Evolutionary conservation across 2,797 vertebrate species (phyloP).

Genomic region (Heteromormyrus szaboi): DNA sequence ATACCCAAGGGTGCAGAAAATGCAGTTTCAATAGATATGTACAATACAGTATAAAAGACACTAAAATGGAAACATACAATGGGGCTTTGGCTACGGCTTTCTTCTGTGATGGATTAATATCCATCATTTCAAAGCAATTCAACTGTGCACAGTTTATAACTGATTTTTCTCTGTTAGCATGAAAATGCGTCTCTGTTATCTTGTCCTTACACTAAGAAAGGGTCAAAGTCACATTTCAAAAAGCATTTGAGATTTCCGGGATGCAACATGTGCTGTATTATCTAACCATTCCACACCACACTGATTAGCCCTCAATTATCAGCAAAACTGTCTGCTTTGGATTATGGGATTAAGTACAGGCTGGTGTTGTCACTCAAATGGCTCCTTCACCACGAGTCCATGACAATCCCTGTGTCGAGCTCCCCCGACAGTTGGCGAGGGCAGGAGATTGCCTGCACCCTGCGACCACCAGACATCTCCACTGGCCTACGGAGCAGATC

Average conservation of each 20-base stretch:
- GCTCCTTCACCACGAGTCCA: not conserved
- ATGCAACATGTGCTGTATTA: not conserved
- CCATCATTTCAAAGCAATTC: not conserved
- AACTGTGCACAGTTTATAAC: not conserved
- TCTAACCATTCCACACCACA: not conserved
- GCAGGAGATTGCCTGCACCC: not conserved
- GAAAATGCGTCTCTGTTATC: not conserved
- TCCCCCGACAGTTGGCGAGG: not conserved
- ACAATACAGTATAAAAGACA: not conserved
- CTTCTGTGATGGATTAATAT: not conserved
- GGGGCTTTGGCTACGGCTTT: not conserved
- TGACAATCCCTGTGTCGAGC: not conserved
- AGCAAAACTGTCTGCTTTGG: not conserved
- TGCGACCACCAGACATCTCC: not conserved
- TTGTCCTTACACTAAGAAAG: not conserved
- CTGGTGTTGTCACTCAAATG: not conserved
- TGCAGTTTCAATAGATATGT: not conserved
- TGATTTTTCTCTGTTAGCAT: not conserved
- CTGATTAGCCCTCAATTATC: constrained; percentile 13
- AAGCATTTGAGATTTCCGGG: constrained; percentile 3
- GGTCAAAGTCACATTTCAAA: not conserved
- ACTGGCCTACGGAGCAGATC: not conserved
- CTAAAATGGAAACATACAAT: not conserved
- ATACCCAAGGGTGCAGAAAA: not conserved
- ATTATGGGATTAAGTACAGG: constrained; percentile 13